Base-by-base conservation (phyloP, 2,888 invertebrate species). In the Rotaria socialis region DNA sequence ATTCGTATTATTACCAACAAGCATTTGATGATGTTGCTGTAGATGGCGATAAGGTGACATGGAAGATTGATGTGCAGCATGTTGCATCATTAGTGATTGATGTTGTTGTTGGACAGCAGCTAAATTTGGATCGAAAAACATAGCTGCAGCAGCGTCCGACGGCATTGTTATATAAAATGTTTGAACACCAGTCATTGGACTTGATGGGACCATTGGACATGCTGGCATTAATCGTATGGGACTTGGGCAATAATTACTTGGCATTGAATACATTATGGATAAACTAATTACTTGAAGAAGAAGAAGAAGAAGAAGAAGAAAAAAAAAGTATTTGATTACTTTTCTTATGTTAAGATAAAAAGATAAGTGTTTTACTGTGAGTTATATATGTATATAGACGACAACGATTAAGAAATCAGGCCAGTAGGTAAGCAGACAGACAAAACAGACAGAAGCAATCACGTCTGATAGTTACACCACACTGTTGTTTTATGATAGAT, bases 131-230 rank as follows among this genome's bases (percentile, higher is more conserved):
- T 67, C 80, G 8, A 43, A 47, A 80, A 80, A 80, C 47, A 47
- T 80, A 22, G 80, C 80, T 80, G 80, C 80, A 47, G 80, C 80
- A 24, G 80, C 43, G 19, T 67, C 67, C 0, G 67, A 43, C 47
- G 80, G 80, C 47, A 80, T 47, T 43, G 80, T 80, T 43, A 80
- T 80, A 47, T 47, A 47, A 35, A 80, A 80, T 80, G 80, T 80
- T 80, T 80, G 80, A 19, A 80, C 80, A n/a, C 80, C 80, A 80
- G 80, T 80, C 80, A 80, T 80, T 80, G 80, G 80, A 47, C 80
- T 80, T 47, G 80, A 5, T 24, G 80, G 80, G 47, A 80, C 47
- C 2, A 80, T 4, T 22, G 80, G 47, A 80, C 80, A 47, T 47
- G 80, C 47, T 10, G 80, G 80, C 43, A 80, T 80, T n/a, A 80